phyloP scores from a whole-genome alignment of 2,888 invertebrate species.

The Eustalomyia histrio region DNA sequence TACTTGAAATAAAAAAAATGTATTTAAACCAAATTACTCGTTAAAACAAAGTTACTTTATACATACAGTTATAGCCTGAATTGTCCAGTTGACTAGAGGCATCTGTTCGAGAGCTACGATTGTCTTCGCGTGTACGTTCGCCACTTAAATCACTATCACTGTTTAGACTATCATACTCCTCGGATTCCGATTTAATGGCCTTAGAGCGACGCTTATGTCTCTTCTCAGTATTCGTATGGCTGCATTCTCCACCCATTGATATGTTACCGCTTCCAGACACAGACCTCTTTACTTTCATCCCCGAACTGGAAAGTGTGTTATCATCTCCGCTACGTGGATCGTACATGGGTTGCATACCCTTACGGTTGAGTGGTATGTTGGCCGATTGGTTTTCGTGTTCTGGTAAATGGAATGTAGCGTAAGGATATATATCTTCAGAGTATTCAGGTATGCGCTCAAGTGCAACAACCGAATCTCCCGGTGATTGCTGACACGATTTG shows the following conservation, averaged over 20 bases:
- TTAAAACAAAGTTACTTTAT: background rate
- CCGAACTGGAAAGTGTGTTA: slow-evolving; percentile 70
- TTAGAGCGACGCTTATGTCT: slow-evolving; percentile 80
- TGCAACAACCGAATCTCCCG: slow-evolving; percentile 76
- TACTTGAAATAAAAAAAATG: slow-evolving; percentile 60
- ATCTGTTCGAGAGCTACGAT: slow-evolving; percentile 79
- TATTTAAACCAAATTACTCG: background rate
- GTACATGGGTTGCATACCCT: slow-evolving; percentile 73
- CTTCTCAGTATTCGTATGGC: slow-evolving; percentile 74
- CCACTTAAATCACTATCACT: slow-evolving; percentile 81
- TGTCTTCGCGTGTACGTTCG: slow-evolving; percentile 79
- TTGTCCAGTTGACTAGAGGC: slow-evolving; percentile 81
- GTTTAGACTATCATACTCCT: slow-evolving; percentile 82
- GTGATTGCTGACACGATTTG: slow-evolving; percentile 80
- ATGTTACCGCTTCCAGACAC: slow-evolving; percentile 69
- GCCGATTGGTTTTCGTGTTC: slow-evolving; percentile 81
- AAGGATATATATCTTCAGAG: slow-evolving; percentile 83
- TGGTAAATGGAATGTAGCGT: slow-evolving; percentile 82
- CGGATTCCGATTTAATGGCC: slow-evolving; percentile 81
- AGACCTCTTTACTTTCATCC: slow-evolving; percentile 72
- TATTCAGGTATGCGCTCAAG: slow-evolving; percentile 82
- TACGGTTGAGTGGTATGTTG: slow-evolving; percentile 78
- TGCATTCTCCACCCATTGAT: slow-evolving; percentile 67
- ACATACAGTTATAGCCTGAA: slow-evolving; percentile 75
- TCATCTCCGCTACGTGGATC: slow-evolving; percentile 74